phyloP scores from a whole-genome alignment of 2,113 vertebrate species.

The Clarias batrachus region DNA sequence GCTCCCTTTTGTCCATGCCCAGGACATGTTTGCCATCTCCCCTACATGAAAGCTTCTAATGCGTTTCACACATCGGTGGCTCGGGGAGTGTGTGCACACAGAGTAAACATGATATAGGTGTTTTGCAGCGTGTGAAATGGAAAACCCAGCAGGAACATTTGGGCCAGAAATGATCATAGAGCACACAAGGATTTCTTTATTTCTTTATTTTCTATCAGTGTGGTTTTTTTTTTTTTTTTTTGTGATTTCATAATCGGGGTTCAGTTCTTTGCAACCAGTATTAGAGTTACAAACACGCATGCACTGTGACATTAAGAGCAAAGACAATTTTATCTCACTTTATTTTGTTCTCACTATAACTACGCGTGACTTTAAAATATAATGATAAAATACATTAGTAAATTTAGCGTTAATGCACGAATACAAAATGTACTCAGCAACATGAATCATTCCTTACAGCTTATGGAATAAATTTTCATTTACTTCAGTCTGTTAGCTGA shows the following conservation, averaged over 20 bases:
- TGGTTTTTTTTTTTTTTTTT: background rate
- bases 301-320: background rate
- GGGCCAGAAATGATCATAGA: background rate
- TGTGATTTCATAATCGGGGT: background rate
- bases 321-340: background rate
- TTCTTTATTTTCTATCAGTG: background rate
- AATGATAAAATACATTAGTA: background rate
- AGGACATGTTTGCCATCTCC: slow-evolving; percentile 29
- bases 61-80: slow-evolving; percentile 47
- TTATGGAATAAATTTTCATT: background rate
- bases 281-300: background rate
- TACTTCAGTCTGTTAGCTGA: background rate
- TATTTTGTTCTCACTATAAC: background rate
- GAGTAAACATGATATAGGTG: slow-evolving; percentile 1
- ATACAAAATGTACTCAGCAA: background rate
- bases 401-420: no score
- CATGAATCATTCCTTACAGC: background rate
- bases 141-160: background rate
- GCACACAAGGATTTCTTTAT: background rate
- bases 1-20: background rate
- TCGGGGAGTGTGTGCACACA: background rate
- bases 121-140: slow-evolving; percentile 24
- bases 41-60: slow-evolving; percentile 45
- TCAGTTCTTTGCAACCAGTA: background rate
- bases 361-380: background rate